Percentiles rank a stretch among this genome's conserved stretches.
Conservation (phyloP, 2,797 vertebrate genomes). For the Spea hammondii region DNA sequence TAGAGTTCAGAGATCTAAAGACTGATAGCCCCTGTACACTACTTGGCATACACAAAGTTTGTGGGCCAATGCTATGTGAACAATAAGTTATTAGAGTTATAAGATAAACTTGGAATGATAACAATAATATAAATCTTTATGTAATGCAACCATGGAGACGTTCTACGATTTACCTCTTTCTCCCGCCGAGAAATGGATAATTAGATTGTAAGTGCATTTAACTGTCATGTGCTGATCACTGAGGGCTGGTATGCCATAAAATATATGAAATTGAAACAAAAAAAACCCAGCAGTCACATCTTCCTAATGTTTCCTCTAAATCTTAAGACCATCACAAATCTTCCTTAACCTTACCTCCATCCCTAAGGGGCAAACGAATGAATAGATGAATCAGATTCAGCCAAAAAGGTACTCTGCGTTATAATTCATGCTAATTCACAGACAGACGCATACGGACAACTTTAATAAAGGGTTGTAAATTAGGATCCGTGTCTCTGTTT, state of each 20-base stretch:
- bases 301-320: neutral
- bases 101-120: neutral
- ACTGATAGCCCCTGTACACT: too few relatives aligned
- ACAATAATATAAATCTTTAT: neutral
- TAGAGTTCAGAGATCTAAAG: too few relatives aligned
- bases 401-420: conserved; percentile 42
- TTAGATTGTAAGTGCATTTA: conserved; percentile 10
- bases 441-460: conserved; percentile 30
- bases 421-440: conserved; percentile 47
- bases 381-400: conserved; percentile 40
- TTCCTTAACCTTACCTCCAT: conserved; percentile 19
- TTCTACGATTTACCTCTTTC: neutral
- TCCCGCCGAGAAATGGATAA: neutral
- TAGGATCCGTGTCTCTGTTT: neutral
- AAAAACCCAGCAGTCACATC: neutral
- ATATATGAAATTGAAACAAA: neutral
- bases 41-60: too few relatives aligned
- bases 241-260: neutral
- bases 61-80: too few relatives aligned
- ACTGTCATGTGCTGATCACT: conserved; percentile 7
- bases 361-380: conserved; percentile 39
- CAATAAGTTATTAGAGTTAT: neutral
- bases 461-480: conserved; percentile 36
- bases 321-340: conserved; percentile 47
- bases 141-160: neutral